Evolutionary conservation across 2,113 vertebrate genomes (phyloP).

Genomic region (Corythornis cristatus): DNA sequence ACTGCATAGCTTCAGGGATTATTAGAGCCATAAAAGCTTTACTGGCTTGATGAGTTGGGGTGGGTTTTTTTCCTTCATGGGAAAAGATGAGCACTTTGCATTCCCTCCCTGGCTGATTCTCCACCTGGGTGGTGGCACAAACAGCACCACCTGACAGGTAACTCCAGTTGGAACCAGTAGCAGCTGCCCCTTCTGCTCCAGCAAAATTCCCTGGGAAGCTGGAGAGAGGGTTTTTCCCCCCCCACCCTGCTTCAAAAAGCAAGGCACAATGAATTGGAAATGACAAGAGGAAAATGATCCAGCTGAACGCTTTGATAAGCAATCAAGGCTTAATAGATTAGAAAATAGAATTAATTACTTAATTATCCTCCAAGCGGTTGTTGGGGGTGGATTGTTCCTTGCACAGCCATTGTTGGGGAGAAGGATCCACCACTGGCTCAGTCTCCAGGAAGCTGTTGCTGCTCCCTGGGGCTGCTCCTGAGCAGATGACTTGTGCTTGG

Average conservation of each 20-base stretch:
- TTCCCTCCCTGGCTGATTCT: neutral
- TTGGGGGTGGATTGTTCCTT: conserved; percentile 53
- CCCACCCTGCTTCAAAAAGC: neutral
- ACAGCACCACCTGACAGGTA: neutral
- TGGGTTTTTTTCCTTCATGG: neutral
- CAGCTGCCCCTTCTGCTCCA: neutral
- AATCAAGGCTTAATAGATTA: conserved; percentile 74
- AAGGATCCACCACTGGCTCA: neutral
- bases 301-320: conserved; percentile 71
- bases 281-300: conserved; percentile 75
- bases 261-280: conserved; percentile 72
- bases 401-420: conserved; percentile 39
- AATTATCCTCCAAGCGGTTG: conserved; percentile 68
- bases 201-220: neutral
- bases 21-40: neutral
- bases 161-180: neutral
- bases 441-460: neutral
- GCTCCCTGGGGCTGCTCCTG: neutral
- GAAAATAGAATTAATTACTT: conserved; percentile 79
- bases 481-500: neutral
- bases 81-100: neutral
- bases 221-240: neutral
- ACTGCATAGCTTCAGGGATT: neutral
- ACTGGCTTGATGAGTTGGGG: neutral
- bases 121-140: neutral